These are phyloP conservation scores for Cossypha polioptera DNA, from an alignment of 2,797 vertebrate species.

Conservation along the genomic window DNA sequence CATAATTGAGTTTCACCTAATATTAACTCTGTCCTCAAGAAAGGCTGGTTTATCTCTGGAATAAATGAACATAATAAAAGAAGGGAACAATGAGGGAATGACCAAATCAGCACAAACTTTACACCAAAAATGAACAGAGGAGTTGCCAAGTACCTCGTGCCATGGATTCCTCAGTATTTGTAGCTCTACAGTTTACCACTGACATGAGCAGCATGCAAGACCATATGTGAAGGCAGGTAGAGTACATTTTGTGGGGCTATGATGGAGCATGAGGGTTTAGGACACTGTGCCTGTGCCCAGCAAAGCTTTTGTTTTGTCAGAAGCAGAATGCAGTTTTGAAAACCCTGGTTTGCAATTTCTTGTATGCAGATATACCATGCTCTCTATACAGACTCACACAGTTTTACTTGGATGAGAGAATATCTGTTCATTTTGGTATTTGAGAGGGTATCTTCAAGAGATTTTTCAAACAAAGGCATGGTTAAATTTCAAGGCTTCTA, in stretches of 20 bases:
- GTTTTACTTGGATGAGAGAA: neutral
- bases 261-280: neutral
- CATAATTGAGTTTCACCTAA: neutral
- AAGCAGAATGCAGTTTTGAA: neutral
- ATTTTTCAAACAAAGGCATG: neutral
- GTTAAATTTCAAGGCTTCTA: neutral
- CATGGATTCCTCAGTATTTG: neutral
- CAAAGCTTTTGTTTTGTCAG: neutral
- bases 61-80: neutral
- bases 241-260: neutral
- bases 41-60: neutral
- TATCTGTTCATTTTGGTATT: neutral
- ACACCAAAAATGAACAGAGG: neutral
- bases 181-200: fast-evolving
- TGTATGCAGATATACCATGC: neutral
- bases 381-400: neutral
- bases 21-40: neutral
- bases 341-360: neutral
- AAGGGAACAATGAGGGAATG: neutral
- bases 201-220: neutral
- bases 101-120: neutral
- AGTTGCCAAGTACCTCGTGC: neutral
- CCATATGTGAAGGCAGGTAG: neutral
- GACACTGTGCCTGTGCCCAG: neutral
- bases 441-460: neutral